Base-by-base conservation (phyloP, 2,888 invertebrate genomes). In the Spicauda simplicius region DNA sequence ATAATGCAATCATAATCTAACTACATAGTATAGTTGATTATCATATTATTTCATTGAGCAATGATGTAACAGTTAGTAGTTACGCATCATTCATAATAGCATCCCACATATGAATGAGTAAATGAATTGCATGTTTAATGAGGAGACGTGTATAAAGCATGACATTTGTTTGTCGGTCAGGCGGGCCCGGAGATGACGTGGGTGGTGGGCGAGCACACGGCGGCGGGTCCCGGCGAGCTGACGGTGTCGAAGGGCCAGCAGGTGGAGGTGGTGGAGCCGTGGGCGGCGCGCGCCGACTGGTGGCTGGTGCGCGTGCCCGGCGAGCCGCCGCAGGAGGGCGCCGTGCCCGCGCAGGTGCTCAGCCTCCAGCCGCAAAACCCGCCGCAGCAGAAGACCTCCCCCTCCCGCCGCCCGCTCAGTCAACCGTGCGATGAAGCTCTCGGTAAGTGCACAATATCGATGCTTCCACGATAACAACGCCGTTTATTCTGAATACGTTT, bases 241-340 rank as follows among this genome's bases (percentile, higher is more conserved):
- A 96, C 96, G 64, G 98, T 99, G 55, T 94, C 94, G 72, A 97
- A 98, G 86, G 98, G 98, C 25, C 98, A 98, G 90, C 98, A 98
- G 90, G 98, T 98, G 72, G 98, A 98, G 85, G 96, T 98, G 73
- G 93, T 98, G 74, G 98, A 98, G 85, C 94, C 95, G 72, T 95
- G 96, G 80, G 91, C 95, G 70, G 91, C 95, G 76, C 91, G 96
- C 79, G 91, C 95, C 69, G 96, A 96, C 79, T 96, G 95, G 91
- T 96, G 96, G 94, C 85, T 96, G 80, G 96, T 96, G 72, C 94
- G 96, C 67, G 94, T 95, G 56, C 88, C 91, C 4, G 91, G 90
- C 76, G 86, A 95, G 86, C 95, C 94, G 65, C 94, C 95, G 56
- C 95, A 95, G 53, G 97, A 97, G 85, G 97, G 97, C 63, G 94